Conservation (phyloP, 2,113 vertebrate species). For the Furnarius figulus region DNA sequence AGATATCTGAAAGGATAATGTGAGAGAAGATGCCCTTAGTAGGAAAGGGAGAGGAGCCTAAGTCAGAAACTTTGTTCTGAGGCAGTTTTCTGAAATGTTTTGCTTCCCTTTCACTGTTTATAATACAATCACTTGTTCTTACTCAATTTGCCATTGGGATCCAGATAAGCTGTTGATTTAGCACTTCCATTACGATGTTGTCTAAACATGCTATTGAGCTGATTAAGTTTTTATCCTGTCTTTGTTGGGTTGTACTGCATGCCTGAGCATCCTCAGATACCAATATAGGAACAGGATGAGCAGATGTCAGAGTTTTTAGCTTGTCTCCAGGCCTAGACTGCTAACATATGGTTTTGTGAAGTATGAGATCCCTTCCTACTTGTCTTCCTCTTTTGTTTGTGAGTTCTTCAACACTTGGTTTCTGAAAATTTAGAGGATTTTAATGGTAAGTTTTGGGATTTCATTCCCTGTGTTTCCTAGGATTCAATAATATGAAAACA, state of each 20-base stretch:
- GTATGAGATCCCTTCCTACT: neutral
- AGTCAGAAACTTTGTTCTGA: neutral
- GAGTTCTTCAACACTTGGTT: neutral
- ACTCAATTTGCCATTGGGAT: neutral
- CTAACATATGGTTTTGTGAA: neutral
- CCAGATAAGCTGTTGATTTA: constrained; percentile 38
- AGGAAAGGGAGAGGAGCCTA: neutral
- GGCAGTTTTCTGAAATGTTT: neutral
- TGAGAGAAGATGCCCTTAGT: neutral
- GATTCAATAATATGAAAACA: neutral
- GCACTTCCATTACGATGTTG: constrained; percentile 19
- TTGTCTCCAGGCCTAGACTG: neutral
- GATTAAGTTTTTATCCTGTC: neutral
- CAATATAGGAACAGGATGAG: neutral
- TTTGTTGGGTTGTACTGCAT: neutral
- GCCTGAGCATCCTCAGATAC: neutral
- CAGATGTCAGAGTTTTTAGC: neutral
- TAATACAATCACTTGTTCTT: constrained; percentile 19
- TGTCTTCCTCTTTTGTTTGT: neutral
- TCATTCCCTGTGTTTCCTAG: neutral
- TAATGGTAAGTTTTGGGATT: neutral
- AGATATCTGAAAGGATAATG: neutral
- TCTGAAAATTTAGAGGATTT: neutral
- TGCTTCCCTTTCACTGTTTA: constrained; percentile 38
- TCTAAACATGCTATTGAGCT: constrained; percentile 26